A percentile compares a stretch with the other conserved stretches of the same genome.
These are phyloP conservation scores for Istiophorus platypterus DNA, from an alignment of 2,113 vertebrate genomes.

Conservation along the genomic window DNA sequence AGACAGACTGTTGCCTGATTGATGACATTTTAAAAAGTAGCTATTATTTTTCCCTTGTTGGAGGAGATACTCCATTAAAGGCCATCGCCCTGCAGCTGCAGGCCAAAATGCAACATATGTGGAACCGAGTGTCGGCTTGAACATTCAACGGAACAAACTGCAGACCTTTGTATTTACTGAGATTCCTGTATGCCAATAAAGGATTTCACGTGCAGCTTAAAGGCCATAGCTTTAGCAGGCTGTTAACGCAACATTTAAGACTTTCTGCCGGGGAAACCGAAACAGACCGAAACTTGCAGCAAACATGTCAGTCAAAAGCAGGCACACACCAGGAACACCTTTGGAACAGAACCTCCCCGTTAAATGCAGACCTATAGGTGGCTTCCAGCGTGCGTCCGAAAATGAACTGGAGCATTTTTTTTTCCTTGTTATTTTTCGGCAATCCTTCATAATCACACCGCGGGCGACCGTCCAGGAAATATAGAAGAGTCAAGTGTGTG, in stretches of 20 bases:
- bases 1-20: background rate
- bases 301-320: conserved; percentile 32
- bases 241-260: conserved; percentile 67
- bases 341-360: conserved; percentile 12
- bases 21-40: conserved; percentile 1
- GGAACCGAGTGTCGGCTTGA: conserved; percentile 13
- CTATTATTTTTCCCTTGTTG: background rate
- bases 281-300: conserved; percentile 9
- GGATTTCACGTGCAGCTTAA: conserved; percentile 56
- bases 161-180: conserved; percentile 44
- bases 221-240: conserved; percentile 54
- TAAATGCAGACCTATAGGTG: conserved; percentile 10
- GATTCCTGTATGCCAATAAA: conserved; percentile 64
- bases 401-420: conserved; percentile 16
- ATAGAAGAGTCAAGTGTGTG: conserved; percentile 66
- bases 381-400: background rate
- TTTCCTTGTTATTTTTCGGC: conserved; percentile 29
- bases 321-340: conserved; percentile 24
- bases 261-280: conserved; percentile 30
- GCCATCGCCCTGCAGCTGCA: background rate
- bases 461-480: conserved; percentile 62
- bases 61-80: background rate
- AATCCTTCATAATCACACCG: conserved; percentile 49
- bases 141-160: conserved; percentile 32
- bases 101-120: conserved; percentile 38